Percentiles rank a stretch among this genome's conserved stretches.
Evolutionary conservation across 92 coral and sea anemone species (phyloP).

Genomic region (Nematostella vectensis): DNA sequence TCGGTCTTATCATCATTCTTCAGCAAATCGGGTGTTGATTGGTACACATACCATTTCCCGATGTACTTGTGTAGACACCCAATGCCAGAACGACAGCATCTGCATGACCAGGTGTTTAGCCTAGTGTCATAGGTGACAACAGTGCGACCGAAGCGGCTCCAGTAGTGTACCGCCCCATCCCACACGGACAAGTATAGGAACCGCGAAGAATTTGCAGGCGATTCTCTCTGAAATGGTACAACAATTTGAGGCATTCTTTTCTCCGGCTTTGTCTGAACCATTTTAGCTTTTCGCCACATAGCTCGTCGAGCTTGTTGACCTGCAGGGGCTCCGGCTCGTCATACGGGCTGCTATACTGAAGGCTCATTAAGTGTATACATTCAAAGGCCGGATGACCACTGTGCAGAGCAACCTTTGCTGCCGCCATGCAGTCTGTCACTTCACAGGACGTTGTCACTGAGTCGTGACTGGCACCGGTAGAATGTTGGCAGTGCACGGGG

Average conservation of each 20-base stretch:
- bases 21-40: slow-evolving; percentile 5
- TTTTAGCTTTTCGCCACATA: slow-evolving; percentile 3
- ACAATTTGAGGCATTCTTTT: slow-evolving; percentile 8
- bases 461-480: slow-evolving; percentile 2
- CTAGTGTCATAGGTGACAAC: too few relatives aligned
- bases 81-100: slow-evolving; percentile 16
- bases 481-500: slow-evolving; percentile 22
- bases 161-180: too few relatives aligned
- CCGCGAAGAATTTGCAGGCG: slow-evolving; percentile 4
- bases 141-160: too few relatives aligned
- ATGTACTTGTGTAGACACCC: slow-evolving; percentile 25
- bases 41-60: slow-evolving; percentile 24
- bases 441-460: slow-evolving; percentile 12
- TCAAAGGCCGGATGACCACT: slow-evolving; percentile 30
- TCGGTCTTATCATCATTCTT: background rate
- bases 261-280: slow-evolving; percentile 26
- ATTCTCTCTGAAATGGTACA: slow-evolving; percentile 10
- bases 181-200: too few relatives aligned
- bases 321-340: slow-evolving; percentile 3
- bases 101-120: too few relatives aligned
- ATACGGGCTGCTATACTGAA: slow-evolving; percentile 18
- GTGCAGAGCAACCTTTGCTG: slow-evolving; percentile 14
- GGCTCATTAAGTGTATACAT: slow-evolving; percentile 22
- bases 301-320: slow-evolving; percentile 9
- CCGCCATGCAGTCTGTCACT: slow-evolving; percentile 18